phyloP scores from a whole-genome alignment of 2,797 vertebrate genomes.

The Rhinoraja longicauda region DNA sequence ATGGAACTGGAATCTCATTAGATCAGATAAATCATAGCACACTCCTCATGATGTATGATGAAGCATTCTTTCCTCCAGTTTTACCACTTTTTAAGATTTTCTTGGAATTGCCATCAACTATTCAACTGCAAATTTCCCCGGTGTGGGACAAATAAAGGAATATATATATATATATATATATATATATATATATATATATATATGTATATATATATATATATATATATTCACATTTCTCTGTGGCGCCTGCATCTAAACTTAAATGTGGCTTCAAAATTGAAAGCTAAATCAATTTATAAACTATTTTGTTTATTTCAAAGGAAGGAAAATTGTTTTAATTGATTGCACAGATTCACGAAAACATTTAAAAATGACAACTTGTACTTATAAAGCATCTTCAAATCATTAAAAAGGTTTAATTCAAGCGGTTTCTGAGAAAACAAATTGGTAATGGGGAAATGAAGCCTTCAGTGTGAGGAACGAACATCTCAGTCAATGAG shows the following conservation, averaged over 20 bases:
- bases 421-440: neutral
- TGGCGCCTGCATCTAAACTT: neutral
- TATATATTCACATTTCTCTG: no score
- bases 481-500: neutral
- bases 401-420: neutral
- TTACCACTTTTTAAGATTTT: slow-evolving; percentile 36
- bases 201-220: no score
- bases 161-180: no score
- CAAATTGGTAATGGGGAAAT: neutral
- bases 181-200: no score
- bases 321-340: neutral
- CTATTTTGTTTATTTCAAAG: neutral
- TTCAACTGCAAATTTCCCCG: no score
- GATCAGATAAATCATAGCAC: slow-evolving; percentile 39
- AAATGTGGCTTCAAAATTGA: neutral
- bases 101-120: slow-evolving; percentile 31
- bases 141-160: no score
- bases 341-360: neutral
- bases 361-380: neutral
- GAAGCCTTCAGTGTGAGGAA: neutral
- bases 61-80: slow-evolving; percentile 28
- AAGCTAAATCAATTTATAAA: neutral
- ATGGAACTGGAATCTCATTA: slow-evolving; percentile 44
- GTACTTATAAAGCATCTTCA: neutral
- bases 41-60: slow-evolving; percentile 5